Base-by-base conservation (phyloP, 2,113 vertebrate genomes). In the Oryzias melastigma region DNA sequence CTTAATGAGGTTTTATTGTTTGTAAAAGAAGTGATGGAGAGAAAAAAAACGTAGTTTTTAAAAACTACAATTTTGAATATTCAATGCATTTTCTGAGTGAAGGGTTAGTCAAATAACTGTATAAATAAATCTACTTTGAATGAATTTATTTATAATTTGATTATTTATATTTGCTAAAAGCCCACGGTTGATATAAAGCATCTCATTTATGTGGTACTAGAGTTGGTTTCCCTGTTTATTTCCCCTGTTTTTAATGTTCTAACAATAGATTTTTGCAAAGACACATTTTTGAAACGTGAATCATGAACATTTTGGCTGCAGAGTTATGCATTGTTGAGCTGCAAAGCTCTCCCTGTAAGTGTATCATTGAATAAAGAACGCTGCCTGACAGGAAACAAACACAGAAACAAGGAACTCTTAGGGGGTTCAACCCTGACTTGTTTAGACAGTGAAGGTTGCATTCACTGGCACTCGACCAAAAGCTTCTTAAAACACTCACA, bases 381-480 rank as follows among this genome's bases (percentile, higher is more conserved):
- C 1, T 65, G 55, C 52, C 15, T 67, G 78, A 81, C 73, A 29
- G 56, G 43, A 70, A 80, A 80, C 77, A 84, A 83, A 80, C 57
- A 43, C 68, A 60, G 60, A 3, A 73, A 60, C 35, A 47, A 60
- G 76, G 44, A 65, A 68, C 68, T 65, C 54, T 53, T 41, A 12
- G 35, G 35, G 22, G 27, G 55, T 67, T 81, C 68, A 64, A 48
- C 40, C 76, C 24, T 47, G 67, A 64, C 77, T 67, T 78, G 81
- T 83, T 88, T 82, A 60, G 44, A 71, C 62, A 74, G 68, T 29
- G 77, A 62, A 72, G 77, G 63, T 59, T 62, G 73, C 74, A 84
- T 85, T 88, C 81, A 86, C 61, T 69, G 67, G 71, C 79, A 73
- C 57, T 65, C 81, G 76, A 83, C 75, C 81, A 65, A 71, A 35